Evolutionary conservation across 2,888 invertebrate species (phyloP), one percentile per base, ranked within the genome.

Genomic region (Plutella xylostella): DNA sequence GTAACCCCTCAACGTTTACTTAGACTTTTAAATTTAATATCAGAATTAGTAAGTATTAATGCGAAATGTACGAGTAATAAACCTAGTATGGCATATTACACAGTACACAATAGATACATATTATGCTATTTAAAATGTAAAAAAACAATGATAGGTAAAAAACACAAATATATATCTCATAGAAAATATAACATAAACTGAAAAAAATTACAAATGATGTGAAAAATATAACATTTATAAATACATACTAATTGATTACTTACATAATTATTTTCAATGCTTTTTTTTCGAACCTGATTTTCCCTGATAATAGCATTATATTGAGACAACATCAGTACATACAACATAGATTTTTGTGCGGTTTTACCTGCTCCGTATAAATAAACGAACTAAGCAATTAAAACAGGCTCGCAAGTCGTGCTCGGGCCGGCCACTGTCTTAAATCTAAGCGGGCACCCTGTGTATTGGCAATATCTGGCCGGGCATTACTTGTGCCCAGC

Each of bases 401-500:
- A 79, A 80, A 79, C 80, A 71, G 74, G 77, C 30, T 19, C 19
- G 72, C 79, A 80, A 80, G 80, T 79, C 71, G 63, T 61, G 68
- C 73, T 65, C 65, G 65, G 75, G 74, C 78, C 41, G 41, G 41
- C 41, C 31, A 39, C 39, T 43, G 78, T 80, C 82, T 82, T 82
- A 82, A 82, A 82, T 82, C 79, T 78, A 68, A 61, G 58, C 68
- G 61, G 60, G 31, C 33, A 25, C 40, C 38, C 62, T 71, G 65
- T 72, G 75, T 79, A 79, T 78, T 76, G 80, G 68, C 79, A 80
- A 80, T 79, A 82, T 76, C 77, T 73, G 70, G 63, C 68, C 65
- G 38, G 62, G 66, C 66, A 68, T 72, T 72, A 66, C 69, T 65
- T 60, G 51, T 52, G 51, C 47, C 45, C 49, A 43, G 58, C 53